These are phyloP conservation scores for Whitmania pigra DNA, from an alignment of 1,140 invertebrate species.

Conservation along the genomic window DNA sequence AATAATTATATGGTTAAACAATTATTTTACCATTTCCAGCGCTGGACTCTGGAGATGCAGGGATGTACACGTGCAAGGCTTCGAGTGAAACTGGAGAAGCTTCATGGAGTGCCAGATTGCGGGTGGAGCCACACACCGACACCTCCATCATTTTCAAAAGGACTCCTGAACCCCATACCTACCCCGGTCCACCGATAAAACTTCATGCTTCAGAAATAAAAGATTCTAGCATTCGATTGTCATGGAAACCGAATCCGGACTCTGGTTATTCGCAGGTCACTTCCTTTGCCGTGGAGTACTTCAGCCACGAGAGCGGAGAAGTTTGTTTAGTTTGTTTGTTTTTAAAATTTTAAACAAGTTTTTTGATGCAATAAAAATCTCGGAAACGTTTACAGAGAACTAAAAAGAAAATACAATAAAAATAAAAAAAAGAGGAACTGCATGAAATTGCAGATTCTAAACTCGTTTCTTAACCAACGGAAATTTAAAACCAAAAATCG, in stretches of 20 bases:
- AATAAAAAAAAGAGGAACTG: no score
- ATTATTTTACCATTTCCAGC: slow-evolving; percentile 52
- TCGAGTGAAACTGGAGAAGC: slow-evolving; percentile 70
- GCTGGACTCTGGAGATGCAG: slow-evolving; percentile 50
- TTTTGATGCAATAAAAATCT: neutral
- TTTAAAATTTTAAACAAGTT: neutral
- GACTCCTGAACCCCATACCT: slow-evolving; percentile 58
- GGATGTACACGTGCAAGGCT: slow-evolving; percentile 55
- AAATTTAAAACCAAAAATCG: no score
- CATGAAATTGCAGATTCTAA: no score
- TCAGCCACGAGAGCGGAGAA: slow-evolving; percentile 48
- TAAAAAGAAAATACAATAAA: no score
- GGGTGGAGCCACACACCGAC: slow-evolving; percentile 55
- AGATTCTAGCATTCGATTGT: slow-evolving; percentile 61
- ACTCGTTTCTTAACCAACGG: no score
- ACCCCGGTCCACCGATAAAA: slow-evolving; percentile 65
- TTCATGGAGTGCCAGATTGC: slow-evolving; percentile 64
- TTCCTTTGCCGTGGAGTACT: slow-evolving; percentile 74
- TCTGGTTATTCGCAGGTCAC: slow-evolving; percentile 61
- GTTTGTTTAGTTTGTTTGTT: slow-evolving; percentile 25
- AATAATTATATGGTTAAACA: no score
- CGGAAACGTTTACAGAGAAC: no score
- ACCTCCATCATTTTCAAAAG: slow-evolving; percentile 66
- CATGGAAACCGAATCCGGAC: slow-evolving; percentile 57
- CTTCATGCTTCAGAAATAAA: slow-evolving; percentile 63